phyloP scores from a whole-genome alignment of 92 coral and sea anemone species.

The Phymanthus crucifer region DNA sequence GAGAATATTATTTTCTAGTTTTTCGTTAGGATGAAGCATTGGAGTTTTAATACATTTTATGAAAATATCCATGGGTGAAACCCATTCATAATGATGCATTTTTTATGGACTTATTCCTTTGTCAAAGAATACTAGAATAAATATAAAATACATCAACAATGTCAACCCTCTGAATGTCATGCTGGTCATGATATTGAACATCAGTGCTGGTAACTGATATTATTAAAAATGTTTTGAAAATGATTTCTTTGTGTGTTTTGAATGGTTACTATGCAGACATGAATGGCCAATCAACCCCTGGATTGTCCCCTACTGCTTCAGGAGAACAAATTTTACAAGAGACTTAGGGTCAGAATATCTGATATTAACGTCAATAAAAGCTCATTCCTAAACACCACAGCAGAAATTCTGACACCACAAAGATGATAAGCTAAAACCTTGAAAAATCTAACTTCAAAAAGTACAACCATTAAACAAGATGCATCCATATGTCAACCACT shows the following conservation, averaged over 20 bases:
- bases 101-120: conserved; percentile 65
- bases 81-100: conserved; percentile 54
- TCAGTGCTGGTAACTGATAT: conserved; percentile 87
- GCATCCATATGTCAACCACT: conserved; percentile 10
- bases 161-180: conserved; percentile 63
- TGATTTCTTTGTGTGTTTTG: conserved; percentile 16
- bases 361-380: neutral
- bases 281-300: conserved; percentile 13
- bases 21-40: conserved; percentile 3
- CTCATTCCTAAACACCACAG: neutral
- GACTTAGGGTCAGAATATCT: neutral
- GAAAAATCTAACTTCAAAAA: neutral
- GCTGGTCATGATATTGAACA: conserved; percentile 85
- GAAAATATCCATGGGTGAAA: conserved; percentile 50
- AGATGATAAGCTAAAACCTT: neutral
- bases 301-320: conserved; percentile 3
- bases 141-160: conserved; percentile 16
- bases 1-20: conserved; percentile 8
- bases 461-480: neutral
- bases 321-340: neutral
- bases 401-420: conserved; percentile 7
- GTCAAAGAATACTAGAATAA: conserved; percentile 70
- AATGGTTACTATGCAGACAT: conserved; percentile 5
- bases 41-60: conserved; percentile 30
- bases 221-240: conserved; percentile 60